These are phyloP conservation scores for Hydrozoanthus gracilis DNA, from an alignment of 92 coral and sea anemone genomes.

Conservation along the genomic window DNA sequence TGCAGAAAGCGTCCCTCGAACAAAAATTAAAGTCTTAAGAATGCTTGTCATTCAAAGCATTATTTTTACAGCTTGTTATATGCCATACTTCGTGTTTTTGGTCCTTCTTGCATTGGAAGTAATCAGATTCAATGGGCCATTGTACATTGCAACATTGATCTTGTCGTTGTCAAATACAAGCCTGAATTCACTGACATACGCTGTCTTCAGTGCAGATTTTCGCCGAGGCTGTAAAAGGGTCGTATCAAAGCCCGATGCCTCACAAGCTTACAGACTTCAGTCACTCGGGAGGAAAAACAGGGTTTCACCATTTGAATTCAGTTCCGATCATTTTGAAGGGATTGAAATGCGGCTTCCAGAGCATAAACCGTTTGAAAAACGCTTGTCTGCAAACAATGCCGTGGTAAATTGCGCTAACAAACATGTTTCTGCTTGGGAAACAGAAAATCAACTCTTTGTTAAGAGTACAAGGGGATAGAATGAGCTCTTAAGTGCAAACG, in stretches of 20 bases:
- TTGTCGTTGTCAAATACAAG: slow-evolving; percentile 74
- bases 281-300: slow-evolving; percentile 87
- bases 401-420: background rate
- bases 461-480: slow-evolving; percentile 11
- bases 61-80: slow-evolving; percentile 72
- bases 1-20: slow-evolving; percentile 79
- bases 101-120: slow-evolving; percentile 54
- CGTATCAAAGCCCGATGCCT: slow-evolving; percentile 89
- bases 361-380: slow-evolving; percentile 64
- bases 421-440: slow-evolving; percentile 5
- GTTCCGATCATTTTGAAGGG: slow-evolving; percentile 85
- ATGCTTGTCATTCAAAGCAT: slow-evolving; percentile 88
- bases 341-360: slow-evolving; percentile 82
- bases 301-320: slow-evolving; percentile 78
- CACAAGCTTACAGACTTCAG: slow-evolving; percentile 90
- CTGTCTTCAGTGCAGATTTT: slow-evolving; percentile 90
- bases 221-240: slow-evolving; percentile 94
- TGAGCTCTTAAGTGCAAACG: background rate
- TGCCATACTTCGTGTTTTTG: slow-evolving; percentile 74
- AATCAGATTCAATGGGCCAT: slow-evolving; percentile 26
- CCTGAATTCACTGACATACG: slow-evolving; percentile 77
- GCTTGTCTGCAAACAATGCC: slow-evolving; percentile 35
- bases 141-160: slow-evolving; percentile 64
- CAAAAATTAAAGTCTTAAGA: slow-evolving; percentile 89
- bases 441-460: background rate